These are phyloP conservation scores for Anabacerthia variegaticeps DNA, from an alignment of 2,797 vertebrate species.

Conservation along the genomic window DNA sequence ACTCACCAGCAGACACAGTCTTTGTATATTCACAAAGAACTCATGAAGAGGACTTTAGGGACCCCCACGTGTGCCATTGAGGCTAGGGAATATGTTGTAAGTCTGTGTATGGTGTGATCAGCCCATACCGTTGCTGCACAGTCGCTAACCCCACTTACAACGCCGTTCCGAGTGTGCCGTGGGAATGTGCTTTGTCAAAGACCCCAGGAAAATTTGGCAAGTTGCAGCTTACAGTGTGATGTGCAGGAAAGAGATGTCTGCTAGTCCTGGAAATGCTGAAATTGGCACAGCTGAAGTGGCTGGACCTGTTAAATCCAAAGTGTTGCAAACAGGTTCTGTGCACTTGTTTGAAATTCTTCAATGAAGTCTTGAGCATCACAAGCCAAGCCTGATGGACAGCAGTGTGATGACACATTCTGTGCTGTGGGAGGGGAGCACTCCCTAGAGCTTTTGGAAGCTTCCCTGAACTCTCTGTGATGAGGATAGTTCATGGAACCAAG, in stretches of 20 bases:
- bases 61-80: constrained; percentile 94
- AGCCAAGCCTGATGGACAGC: not conserved
- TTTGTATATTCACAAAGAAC: constrained; percentile 94
- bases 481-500: not conserved
- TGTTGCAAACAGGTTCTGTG: not conserved
- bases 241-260: not conserved
- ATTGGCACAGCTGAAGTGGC: not conserved
- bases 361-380: not conserved
- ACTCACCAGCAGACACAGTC: constrained; percentile 88
- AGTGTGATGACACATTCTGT: not conserved
- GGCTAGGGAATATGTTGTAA: constrained; percentile 98
- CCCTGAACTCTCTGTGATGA: not conserved
- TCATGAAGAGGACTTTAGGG: constrained; percentile 98
- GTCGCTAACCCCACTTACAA: constrained; percentile 81
- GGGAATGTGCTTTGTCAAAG: constrained; percentile 5
- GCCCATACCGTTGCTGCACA: constrained; percentile 72
- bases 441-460: not conserved
- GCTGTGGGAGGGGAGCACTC: not conserved
- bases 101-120: constrained; percentile 76
- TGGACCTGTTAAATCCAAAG: not conserved
- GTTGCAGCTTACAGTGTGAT: not conserved
- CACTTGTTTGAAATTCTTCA: not conserved
- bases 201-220: not conserved
- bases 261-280: constrained; percentile 43
- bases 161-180: not conserved